phyloP scores from a whole-genome alignment of 2,888 invertebrate genomes.

The Halocaridina rubra region DNA sequence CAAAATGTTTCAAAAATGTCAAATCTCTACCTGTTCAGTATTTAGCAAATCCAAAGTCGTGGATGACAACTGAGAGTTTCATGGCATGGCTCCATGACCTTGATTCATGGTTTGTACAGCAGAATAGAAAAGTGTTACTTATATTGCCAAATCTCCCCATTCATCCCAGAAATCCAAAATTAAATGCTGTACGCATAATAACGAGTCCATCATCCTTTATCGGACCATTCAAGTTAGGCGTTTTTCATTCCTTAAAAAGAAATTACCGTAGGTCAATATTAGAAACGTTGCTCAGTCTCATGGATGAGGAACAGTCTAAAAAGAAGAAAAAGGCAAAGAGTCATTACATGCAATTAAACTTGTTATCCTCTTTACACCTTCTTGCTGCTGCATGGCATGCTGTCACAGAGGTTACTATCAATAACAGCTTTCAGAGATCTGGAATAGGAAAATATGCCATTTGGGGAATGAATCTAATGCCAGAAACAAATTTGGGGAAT shows the following conservation, averaged over 20 bases:
- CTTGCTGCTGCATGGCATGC: conserved; percentile 60
- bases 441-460: conserved; percentile 57
- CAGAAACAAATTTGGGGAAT: conserved; percentile 54
- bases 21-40: conserved; percentile 60
- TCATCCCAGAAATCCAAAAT: conserved; percentile 47
- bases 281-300: conserved; percentile 44
- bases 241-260: conserved; percentile 52
- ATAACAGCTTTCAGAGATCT: conserved; percentile 52
- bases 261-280: conserved; percentile 57
- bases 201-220: conserved; percentile 44
- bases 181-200: conserved; percentile 49
- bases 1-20: conserved; percentile 52
- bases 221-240: conserved; percentile 56
- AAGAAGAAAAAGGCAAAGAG: conserved; percentile 30
- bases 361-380: conserved; percentile 48
- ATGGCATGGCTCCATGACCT: conserved; percentile 53
- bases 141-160: conserved; percentile 54
- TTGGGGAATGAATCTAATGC: conserved; percentile 53
- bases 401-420: conserved; percentile 47
- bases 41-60: conserved; percentile 55
- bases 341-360: conserved; percentile 24
- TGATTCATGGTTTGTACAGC: conserved; percentile 54
- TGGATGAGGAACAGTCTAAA: conserved; percentile 40
- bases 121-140: conserved; percentile 57
- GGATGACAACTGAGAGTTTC: conserved; percentile 61